Evolutionary conservation across 1,140 invertebrate genomes (phyloP).

Genomic region (Bemisia tabaci): DNA sequence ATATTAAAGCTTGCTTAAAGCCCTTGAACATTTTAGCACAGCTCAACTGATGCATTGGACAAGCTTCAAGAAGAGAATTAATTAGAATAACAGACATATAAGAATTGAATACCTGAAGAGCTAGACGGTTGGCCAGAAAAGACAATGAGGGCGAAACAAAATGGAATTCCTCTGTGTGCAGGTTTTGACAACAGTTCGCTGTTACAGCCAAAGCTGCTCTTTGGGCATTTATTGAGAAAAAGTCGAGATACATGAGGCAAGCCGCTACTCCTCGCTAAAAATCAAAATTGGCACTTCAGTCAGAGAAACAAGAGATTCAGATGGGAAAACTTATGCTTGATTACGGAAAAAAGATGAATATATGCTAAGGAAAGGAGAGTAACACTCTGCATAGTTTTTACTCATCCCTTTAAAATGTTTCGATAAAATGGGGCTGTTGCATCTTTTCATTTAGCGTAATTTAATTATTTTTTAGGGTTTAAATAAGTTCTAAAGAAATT

Average conservation of each 20-base stretch:
- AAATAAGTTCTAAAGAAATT: no score
- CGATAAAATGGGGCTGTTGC: no score
- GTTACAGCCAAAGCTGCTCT: slow-evolving; percentile 86
- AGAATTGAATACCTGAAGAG: slow-evolving; percentile 70
- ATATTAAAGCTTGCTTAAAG: no score
- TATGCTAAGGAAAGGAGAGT: no score
- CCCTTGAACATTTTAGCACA: no score
- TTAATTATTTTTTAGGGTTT: no score
- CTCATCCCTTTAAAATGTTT: no score
- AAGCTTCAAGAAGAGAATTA: no score
- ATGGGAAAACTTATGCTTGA: neutral
- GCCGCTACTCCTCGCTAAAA: slow-evolving; percentile 80
- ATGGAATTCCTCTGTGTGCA: slow-evolving; percentile 85
- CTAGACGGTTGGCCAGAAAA: slow-evolving; percentile 69
- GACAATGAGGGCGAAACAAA: slow-evolving; percentile 79
- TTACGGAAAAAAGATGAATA: slow-evolving; percentile 13
- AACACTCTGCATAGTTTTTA: no score
- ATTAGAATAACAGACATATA: no score
- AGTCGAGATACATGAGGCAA: slow-evolving; percentile 91
- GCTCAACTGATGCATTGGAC: no score
- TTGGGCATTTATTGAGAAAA: slow-evolving; percentile 94
- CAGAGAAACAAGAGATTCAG: neutral
- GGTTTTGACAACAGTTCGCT: slow-evolving; percentile 91
- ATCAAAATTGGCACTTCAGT: slow-evolving; percentile 6
- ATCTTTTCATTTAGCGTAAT: no score